A percentile compares a stretch with the other conserved stretches of the same genome.
These are phyloP conservation scores for Campylomormyrus tamandua DNA, from an alignment of 2,113 vertebrate species.

Conservation along the genomic window DNA sequence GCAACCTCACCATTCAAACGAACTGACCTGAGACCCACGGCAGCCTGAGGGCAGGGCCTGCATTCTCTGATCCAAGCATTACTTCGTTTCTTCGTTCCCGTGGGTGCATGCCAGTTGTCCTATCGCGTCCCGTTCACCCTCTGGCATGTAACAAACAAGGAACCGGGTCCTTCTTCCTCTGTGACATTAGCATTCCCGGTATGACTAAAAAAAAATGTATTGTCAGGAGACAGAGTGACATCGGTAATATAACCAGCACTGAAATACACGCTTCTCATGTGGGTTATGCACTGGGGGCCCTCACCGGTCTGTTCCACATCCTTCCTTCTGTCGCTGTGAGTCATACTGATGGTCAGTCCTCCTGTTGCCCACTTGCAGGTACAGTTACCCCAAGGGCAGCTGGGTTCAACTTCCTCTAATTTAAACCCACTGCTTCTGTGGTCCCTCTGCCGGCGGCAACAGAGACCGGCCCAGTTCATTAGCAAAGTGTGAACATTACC, in stretches of 20 bases:
- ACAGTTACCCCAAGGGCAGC: neutral
- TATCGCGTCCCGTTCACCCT: neutral
- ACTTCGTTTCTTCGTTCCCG: neutral
- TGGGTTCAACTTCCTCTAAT: neutral
- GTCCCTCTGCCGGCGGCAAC: neutral
- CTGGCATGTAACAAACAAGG: neutral
- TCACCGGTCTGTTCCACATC: neutral
- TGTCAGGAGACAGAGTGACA: neutral
- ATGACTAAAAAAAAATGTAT: neutral
- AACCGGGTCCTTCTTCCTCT: neutral
- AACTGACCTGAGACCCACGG: neutral
- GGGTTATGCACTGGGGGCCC: neutral
- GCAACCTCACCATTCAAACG: neutral
- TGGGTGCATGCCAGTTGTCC: neutral
- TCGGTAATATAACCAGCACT: neutral
- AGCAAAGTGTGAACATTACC: conserved; percentile 8
- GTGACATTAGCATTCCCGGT: neutral
- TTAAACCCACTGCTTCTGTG: neutral
- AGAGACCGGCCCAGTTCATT: neutral
- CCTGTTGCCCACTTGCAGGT: neutral
- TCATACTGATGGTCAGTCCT: neutral
- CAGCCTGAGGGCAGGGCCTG: neutral
- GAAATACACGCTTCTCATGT: neutral
- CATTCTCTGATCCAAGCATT: neutral
- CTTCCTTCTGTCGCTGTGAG: neutral